Percentiles rank a stretch among this genome's conserved stretches.
phyloP scores from a whole-genome alignment of 1,140 invertebrate species.

The Limonius californicus region DNA sequence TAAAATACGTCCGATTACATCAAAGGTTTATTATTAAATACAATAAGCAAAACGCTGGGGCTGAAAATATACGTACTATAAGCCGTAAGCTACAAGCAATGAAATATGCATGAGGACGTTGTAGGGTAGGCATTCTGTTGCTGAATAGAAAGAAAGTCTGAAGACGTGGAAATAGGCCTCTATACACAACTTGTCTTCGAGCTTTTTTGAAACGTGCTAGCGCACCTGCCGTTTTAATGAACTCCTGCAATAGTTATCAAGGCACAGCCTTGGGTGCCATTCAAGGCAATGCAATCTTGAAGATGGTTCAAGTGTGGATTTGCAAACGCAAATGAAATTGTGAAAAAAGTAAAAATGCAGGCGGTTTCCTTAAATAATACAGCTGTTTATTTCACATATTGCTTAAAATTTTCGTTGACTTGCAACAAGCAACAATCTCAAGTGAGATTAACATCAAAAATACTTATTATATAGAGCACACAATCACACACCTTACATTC shows the following conservation, averaged over 20 bases:
- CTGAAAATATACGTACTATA: not conserved
- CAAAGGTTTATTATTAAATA: no score
- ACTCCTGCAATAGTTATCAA: constrained; percentile 35
- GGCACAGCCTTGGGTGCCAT: constrained; percentile 7
- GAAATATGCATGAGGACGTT: constrained; percentile 7
- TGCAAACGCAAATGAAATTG: constrained; percentile 13
- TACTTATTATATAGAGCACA: constrained; percentile 12
- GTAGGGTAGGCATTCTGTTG: not conserved
- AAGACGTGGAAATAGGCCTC: not conserved
- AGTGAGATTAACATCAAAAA: constrained; percentile 14
- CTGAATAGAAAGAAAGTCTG: not conserved
- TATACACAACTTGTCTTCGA: not conserved
- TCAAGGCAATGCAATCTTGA: constrained; percentile 3
- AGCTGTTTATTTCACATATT: constrained; percentile 45
- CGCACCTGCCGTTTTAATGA: constrained; percentile 32
- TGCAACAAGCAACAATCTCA: constrained; percentile 45
- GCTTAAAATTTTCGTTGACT: constrained; percentile 33
- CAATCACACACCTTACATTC: constrained; percentile 35
- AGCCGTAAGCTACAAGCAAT: not conserved
- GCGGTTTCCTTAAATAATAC: constrained; percentile 35
- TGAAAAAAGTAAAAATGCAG: constrained; percentile 32
- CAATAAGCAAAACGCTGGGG: no score
- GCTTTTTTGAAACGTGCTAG: not conserved
- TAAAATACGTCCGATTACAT: no score
- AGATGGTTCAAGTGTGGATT: constrained; percentile 26